Evolutionary conservation across 2,113 vertebrate genomes (phyloP).

Genomic region (Amphiprion percula): DNA sequence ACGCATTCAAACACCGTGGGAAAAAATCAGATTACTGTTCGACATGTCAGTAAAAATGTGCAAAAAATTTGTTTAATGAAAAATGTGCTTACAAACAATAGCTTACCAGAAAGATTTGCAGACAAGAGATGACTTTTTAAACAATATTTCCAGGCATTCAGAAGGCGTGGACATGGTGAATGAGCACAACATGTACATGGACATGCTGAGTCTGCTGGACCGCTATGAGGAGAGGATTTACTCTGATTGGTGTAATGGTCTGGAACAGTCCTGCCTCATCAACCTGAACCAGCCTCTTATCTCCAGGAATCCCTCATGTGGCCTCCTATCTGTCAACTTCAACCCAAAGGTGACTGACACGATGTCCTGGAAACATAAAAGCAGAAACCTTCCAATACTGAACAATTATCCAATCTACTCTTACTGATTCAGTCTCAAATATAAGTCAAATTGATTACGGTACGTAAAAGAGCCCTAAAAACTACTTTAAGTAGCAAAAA

Average conservation of each 20-base stretch:
- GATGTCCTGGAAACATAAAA: not conserved
- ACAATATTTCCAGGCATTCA: conserved; percentile 65
- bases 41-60: conserved; percentile 77
- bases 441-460: no score
- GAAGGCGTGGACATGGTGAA: conserved; percentile 71
- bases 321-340: conserved; percentile 88
- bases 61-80: not conserved
- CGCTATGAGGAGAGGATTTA: conserved; percentile 82
- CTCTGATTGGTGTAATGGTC: conserved; percentile 81
- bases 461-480: no score
- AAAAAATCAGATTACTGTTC: conserved; percentile 79
- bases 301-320: conserved; percentile 73
- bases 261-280: conserved; percentile 84
- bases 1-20: conserved; percentile 83
- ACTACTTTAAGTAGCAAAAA: no score
- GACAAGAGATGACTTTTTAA: not conserved
- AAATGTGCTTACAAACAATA: not conserved
- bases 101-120: not conserved
- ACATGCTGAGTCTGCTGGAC: conserved; percentile 84
- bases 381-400: not conserved
- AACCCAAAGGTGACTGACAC: conserved; percentile 80
- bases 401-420: not conserved
- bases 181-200: conserved; percentile 81
- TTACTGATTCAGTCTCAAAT: no score
- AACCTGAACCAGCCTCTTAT: conserved; percentile 87